A percentile compares a stretch with the other conserved stretches of the same genome.
These are phyloP conservation scores for Idaea straminata DNA, from an alignment of 2,888 invertebrate genomes.

Conservation along the genomic window DNA sequence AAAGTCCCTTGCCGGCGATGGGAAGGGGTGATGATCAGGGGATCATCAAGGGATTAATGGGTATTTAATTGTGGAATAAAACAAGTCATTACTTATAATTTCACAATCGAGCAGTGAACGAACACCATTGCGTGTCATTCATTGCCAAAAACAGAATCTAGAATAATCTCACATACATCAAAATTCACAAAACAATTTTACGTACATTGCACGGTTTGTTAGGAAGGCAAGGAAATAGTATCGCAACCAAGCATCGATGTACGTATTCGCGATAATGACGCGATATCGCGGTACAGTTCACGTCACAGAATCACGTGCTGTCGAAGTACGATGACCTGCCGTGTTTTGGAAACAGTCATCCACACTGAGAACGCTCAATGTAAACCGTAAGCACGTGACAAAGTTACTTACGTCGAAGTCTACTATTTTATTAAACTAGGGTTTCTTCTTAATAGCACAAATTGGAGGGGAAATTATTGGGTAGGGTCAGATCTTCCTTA, in stretches of 20 bases:
- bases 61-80: too few species aligned
- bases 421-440: neutral
- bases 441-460: neutral
- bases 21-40: neutral
- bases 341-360: conserved; percentile 71
- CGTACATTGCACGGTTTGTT: neutral
- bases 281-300: conserved; percentile 24
- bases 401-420: neutral
- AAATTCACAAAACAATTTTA: neutral
- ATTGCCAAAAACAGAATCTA: neutral
- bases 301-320: conserved; percentile 71
- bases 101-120: neutral
- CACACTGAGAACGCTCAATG: conserved; percentile 15
- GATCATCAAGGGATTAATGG: neutral
- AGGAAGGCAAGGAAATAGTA: neutral
- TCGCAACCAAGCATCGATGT: neutral
- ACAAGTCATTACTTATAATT: neutral
- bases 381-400: neutral
- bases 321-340: conserved; percentile 65
- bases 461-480: neutral
- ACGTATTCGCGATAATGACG: neutral
- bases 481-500: neutral
- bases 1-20: too few species aligned
- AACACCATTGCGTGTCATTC: neutral
- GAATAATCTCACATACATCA: neutral